Base-by-base conservation (phyloP, 1,140 invertebrate species). In the Drosophila bocqueti region DNA sequence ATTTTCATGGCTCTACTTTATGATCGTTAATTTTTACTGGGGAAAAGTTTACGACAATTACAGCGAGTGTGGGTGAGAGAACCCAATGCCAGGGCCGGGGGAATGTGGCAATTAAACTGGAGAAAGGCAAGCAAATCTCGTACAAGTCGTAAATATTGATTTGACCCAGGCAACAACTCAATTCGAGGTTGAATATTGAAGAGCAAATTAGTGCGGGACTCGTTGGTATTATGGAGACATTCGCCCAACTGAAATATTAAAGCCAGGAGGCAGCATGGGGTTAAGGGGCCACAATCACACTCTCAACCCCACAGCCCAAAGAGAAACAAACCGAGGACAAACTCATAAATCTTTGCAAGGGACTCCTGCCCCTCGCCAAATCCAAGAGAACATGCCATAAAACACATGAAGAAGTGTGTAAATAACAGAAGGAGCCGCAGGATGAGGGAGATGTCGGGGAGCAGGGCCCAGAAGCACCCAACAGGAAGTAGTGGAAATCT, bases 341-440 rank as follows among this genome's bases (percentile, higher is more conserved):
- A 77, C 75, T 59, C 75, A 79, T 79, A 79, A 79, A 78, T 79
- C 76, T 79, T 79, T 16, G 63, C 64, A 40, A 34, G 42, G 50
- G 55, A 67, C 64, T 76, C 55, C 21, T 59, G 61, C 58, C 42
- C 42, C 68, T 69, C 71, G 75, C 77, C 73, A 75, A 89, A 79
- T 81, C 75, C 66, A 55, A 82, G 55, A 79, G 66, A 89, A 90
- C 85, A 90, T 75, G 81, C 81, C 86, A 90, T 90, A 90, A 90
- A 90, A 90, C 85, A 90, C 81, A 90, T 79, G 81, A 90, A 81
- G 79, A 76, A 74, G 78, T 90, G 85, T 89, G 85, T 90, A 89
- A 89, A 89, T 89, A 89, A 84, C 74, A 81, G 50, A 67, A 55
- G 42, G 50, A 65, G 45, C 40, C 29, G 24, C 40, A 60, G 58